Evolutionary conservation across 2,113 vertebrate genomes (phyloP), one percentile per base, ranked within the genome.

Genomic region (Aptenodytes forsteri): DNA sequence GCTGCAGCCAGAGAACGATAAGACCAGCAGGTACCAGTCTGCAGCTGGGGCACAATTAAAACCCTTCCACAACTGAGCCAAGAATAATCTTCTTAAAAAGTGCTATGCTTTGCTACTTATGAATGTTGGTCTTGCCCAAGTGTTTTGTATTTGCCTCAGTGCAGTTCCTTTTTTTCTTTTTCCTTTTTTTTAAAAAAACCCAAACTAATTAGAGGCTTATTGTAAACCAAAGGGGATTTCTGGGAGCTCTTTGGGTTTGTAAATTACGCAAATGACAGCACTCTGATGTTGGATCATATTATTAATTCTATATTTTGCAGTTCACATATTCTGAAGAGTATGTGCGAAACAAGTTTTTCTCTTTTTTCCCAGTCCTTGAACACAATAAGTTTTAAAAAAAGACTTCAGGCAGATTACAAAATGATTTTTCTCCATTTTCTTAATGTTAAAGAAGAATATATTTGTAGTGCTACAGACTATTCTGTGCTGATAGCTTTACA

Each of bases 21-120:
- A 83, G 78, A 95, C 78, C 78, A 83, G 89, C 91, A 96, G 90
- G 97, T 97, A 97, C 77, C 89, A 72, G 56, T 88, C 80, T 94
- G 86, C 88, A 93, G 70, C 93, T 97, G 87, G 80, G 93, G 87
- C 90, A 93, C 80, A 64, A 52, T 89, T 89, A 81, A 96, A 96
- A 66, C 34, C 47, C 19, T 82, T 85, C 93, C 86, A 44, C 66
- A 78, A 67, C 64, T 81, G 52, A 69, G 83, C 93, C 89, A 95
- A 94, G 79, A 90, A 94, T 59, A 96, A 95, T 58, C 65, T 75
- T 94, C 75, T 87, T 94, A 18, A 83, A 87, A 94, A 96, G 64
- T 67, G 59, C 80, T 94, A 34, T 32, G 40, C 49, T 78, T 83
- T 95, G 83, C 87, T 96, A 62, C 89, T 97, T 91, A 38, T 22